phyloP scores from a whole-genome alignment of 2,797 vertebrate species.

The Phoxinus dragarum region DNA sequence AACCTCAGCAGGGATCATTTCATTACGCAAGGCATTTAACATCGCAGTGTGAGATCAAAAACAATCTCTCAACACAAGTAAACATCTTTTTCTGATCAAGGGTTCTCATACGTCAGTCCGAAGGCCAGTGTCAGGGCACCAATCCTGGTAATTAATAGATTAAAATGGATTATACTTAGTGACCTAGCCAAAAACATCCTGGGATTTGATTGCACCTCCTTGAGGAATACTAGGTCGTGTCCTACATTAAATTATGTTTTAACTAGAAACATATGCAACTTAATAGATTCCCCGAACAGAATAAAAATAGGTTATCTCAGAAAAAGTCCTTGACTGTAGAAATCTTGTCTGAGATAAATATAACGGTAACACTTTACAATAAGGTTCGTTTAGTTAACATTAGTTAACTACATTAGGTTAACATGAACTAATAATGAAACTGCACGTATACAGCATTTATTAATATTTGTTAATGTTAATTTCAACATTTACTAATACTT shows the following conservation, averaged over 20 bases:
- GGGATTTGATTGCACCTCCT: constrained; percentile 1
- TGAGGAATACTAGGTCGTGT: not conserved
- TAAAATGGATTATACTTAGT: constrained; percentile 8
- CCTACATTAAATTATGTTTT: not conserved
- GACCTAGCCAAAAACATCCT: not conserved
- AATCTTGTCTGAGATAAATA: not conserved
- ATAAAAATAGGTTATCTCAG: not conserved
- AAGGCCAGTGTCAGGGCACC: not conserved
- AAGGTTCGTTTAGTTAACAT: no score
- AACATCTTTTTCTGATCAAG: not conserved
- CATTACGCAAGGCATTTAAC: not conserved
- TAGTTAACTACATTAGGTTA: no score
- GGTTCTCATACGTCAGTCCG: not conserved
- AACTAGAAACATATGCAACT: not conserved
- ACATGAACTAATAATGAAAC: no score
- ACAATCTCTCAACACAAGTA: not conserved
- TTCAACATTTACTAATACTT: no score
- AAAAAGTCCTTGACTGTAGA: not conserved
- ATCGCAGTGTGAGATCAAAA: not conserved
- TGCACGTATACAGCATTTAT: no score
- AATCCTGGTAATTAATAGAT: not conserved
- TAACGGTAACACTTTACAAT: not conserved
- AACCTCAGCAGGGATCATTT: not conserved
- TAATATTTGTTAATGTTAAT: no score
- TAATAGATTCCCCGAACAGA: not conserved